Conservation (phyloP, 2,113 vertebrate genomes). For the Rhineura floridana region DNA sequence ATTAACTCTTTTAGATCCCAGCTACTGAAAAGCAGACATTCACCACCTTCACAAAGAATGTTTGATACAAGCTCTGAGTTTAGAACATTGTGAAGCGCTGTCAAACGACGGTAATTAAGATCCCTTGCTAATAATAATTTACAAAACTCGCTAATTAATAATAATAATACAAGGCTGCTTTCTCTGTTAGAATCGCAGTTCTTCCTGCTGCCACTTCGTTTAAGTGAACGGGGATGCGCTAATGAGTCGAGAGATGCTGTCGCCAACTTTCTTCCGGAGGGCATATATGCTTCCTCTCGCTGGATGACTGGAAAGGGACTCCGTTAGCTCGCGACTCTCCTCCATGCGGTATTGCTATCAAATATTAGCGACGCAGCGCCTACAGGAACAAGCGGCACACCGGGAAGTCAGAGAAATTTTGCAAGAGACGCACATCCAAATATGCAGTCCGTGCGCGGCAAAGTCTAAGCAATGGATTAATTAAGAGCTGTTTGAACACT, state of each 20-base stretch:
- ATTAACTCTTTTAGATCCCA: neutral
- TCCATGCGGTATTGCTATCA: neutral
- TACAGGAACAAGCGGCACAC: neutral
- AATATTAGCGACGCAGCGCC: constrained; percentile 34
- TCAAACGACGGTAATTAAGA: neutral
- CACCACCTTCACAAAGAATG: neutral
- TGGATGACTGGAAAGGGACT: neutral
- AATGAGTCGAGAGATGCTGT: neutral
- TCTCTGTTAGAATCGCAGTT: too few species aligned
- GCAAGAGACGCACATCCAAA: constrained; percentile 30
- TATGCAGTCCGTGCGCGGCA: neutral
- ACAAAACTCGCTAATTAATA: neutral
- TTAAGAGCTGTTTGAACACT: constrained; percentile 43
- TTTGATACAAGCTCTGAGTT: neutral
- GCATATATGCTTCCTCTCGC: neutral
- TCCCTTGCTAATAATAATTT: neutral
- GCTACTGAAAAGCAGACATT: neutral
- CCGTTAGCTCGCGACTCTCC: neutral
- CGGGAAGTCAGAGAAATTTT: constrained; percentile 41
- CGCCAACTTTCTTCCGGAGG: neutral
- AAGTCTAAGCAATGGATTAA: constrained; percentile 29
- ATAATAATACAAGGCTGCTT: neutral
- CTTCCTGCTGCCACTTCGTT: neutral
- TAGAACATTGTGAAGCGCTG: neutral
- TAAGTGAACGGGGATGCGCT: neutral